These are phyloP conservation scores for Hystrix brachyura DNA, from an alignment of 2,113 vertebrate genomes.

Conservation along the genomic window DNA sequence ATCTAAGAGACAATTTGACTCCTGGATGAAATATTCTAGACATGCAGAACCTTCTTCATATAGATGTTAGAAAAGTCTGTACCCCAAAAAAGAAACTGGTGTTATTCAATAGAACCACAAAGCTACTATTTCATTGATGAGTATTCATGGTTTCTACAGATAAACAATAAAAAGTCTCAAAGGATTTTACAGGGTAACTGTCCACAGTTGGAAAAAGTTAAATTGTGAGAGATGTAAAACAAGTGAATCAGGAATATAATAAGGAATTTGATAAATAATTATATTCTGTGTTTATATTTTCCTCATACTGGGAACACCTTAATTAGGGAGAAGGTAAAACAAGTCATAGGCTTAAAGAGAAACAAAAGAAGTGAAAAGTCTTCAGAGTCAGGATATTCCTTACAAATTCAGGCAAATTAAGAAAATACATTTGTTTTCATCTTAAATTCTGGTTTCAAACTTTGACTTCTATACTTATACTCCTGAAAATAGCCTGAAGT, in stretches of 20 bases:
- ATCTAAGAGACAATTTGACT: constrained; percentile 55
- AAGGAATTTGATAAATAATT: background rate
- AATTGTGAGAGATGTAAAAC: background rate
- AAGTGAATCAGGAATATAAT: background rate
- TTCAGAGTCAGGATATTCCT: background rate
- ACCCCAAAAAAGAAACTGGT: background rate
- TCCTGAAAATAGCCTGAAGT: background rate
- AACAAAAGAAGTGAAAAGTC: background rate
- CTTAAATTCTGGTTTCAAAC: background rate
- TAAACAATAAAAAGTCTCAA: background rate
- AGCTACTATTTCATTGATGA: background rate
- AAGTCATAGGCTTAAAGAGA: constrained; percentile 13
- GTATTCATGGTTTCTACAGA: background rate
- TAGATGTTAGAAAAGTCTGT: background rate
- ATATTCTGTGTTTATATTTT: background rate
- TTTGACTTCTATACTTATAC: background rate
- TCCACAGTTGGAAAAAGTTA: background rate
- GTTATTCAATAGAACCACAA: background rate
- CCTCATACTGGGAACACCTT: background rate
- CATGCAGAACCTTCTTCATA: background rate
- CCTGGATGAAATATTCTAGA: constrained; percentile 10
- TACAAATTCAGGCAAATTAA: background rate
- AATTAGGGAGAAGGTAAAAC: background rate
- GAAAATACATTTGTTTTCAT: background rate
- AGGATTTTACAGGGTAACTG: background rate